Evolutionary conservation across 2,113 vertebrate species (phyloP).

Genomic region (Platycercus adscitus): DNA sequence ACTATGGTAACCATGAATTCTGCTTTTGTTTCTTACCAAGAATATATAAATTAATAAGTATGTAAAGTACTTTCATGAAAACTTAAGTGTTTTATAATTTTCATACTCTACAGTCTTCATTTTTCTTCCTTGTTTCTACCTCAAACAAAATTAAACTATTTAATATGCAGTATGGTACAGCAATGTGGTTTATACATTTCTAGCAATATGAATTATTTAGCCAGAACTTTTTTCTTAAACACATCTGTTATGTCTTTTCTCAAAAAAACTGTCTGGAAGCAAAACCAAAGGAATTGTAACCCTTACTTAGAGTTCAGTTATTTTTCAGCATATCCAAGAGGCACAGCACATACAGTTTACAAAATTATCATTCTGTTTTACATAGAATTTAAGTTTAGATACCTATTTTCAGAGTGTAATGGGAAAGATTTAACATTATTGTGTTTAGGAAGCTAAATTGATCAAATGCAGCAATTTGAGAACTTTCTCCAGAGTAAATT

Average conservation of each 20-base stretch:
- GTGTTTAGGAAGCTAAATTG: not conserved
- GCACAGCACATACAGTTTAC: not conserved
- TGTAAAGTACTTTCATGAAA: conserved; percentile 1
- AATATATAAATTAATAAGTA: not conserved
- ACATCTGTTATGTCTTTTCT: not conserved
- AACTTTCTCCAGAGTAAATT: not conserved
- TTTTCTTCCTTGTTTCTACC: conserved; percentile 16
- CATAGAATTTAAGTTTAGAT: not conserved
- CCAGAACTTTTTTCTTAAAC: not conserved
- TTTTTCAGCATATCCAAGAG: not conserved
- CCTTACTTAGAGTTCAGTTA: not conserved
- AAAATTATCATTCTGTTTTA: not conserved
- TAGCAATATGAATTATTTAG: not conserved
- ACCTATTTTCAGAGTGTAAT: not conserved
- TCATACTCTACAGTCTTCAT: not conserved
- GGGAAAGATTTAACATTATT: not conserved
- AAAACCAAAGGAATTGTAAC: not conserved
- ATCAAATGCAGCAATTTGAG: not conserved
- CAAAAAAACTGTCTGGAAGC: conserved; percentile 12
- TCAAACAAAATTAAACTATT: conserved; percentile 40
- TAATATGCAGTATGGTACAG: conserved; percentile 61
- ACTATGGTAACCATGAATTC: conserved; percentile 86
- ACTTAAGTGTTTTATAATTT: conserved; percentile 11
- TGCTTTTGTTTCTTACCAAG: conserved; percentile 78
- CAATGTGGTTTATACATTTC: conserved; percentile 44